phyloP scores from a whole-genome alignment of 2,113 vertebrate genomes.

The Vimba vimba region DNA sequence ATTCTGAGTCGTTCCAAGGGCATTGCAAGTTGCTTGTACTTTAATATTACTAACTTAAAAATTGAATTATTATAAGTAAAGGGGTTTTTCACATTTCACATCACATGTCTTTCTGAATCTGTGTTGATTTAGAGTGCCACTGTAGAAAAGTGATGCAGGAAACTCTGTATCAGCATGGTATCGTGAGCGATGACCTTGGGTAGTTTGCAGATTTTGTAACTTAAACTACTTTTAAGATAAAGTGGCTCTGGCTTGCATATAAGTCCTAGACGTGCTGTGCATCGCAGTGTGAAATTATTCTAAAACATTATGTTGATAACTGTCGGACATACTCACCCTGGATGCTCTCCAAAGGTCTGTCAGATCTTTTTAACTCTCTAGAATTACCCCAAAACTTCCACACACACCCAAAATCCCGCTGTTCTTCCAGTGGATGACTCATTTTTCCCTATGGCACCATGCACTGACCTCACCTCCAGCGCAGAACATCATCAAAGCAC shows the following conservation, averaged over 20 bases:
- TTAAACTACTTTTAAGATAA: conserved; percentile 1
- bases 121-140: background rate
- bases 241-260: background rate
- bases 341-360: conserved; percentile 25
- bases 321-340: background rate
- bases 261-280: conserved; percentile 14
- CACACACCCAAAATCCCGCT: background rate
- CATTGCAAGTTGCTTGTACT: too few species aligned
- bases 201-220: conserved; percentile 1
- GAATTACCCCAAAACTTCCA: background rate
- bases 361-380: background rate
- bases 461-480: conserved; percentile 39
- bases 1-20: background rate
- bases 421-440: conserved; percentile 22
- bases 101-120: background rate
- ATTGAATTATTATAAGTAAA: background rate
- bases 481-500: conserved; percentile 40
- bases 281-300: background rate
- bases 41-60: background rate
- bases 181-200: background rate
- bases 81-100: background rate
- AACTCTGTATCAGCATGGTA: background rate
- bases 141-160: background rate
- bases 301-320: background rate
- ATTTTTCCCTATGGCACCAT: background rate